Conservation (phyloP, 2,797 vertebrate genomes). For the Dendrocincla fuliginosa region DNA sequence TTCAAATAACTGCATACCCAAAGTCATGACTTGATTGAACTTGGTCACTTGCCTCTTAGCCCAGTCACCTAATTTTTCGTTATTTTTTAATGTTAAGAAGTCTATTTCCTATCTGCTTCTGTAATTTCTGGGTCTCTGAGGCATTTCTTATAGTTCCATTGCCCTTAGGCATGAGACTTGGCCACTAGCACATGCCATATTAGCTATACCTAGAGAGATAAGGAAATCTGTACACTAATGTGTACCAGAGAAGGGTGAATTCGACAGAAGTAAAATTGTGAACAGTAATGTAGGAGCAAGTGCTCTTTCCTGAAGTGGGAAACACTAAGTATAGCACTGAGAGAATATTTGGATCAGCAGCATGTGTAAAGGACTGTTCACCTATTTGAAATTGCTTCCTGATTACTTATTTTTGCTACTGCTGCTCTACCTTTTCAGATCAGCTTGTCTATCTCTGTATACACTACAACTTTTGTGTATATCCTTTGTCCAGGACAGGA, state of each 20-base stretch:
- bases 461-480: background rate
- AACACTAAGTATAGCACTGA: background rate
- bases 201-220: background rate
- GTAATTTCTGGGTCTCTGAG: background rate
- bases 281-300: background rate
- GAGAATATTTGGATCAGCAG: background rate
- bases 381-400: background rate
- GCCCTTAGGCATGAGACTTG: background rate
- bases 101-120: background rate
- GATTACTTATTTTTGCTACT: background rate
- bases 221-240: background rate
- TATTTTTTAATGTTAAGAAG: background rate
- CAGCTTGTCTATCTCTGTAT: rapidly evolving
- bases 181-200: background rate
- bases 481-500: background rate
- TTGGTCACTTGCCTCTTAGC: background rate
- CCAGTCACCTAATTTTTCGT: background rate
- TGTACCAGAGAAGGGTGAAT: background rate
- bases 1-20: background rate
- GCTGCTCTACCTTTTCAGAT: background rate
- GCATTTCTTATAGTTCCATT: background rate
- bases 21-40: background rate
- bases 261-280: background rate
- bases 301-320: background rate
- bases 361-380: background rate